Conservation (phyloP, 2,113 vertebrate species). For the Morone saxatilis region DNA sequence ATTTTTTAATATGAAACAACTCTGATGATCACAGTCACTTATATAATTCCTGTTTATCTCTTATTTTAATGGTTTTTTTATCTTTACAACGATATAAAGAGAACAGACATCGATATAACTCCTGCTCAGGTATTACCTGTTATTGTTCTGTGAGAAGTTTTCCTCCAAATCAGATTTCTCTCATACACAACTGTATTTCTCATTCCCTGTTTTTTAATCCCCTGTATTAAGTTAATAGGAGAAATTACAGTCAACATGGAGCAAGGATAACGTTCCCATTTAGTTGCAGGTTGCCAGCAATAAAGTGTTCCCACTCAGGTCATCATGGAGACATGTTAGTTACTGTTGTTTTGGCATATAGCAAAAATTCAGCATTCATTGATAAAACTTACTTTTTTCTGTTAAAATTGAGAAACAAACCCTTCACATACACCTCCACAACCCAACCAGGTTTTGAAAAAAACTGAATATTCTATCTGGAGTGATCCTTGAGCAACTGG, state of each 20-base stretch:
- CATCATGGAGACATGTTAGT: neutral
- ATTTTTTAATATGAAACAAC: neutral
- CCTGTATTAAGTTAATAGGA: constrained; percentile 10
- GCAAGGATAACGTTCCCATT: neutral
- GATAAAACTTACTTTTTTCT: neutral
- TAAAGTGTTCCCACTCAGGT: neutral
- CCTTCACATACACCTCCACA: neutral
- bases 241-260: neutral
- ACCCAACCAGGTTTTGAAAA: neutral
- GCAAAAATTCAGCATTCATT: neutral
- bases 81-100: neutral
- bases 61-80: neutral
- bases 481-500: neutral
- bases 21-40: neutral
- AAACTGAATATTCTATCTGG: neutral
- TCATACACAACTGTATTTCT: neutral
- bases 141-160: constrained; percentile 30
- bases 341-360: neutral
- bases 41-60: neutral
- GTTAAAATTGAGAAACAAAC: neutral
- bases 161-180: constrained; percentile 35
- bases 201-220: constrained; percentile 8
- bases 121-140: constrained; percentile 11
- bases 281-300: neutral
- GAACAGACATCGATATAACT: neutral